Conservation (phyloP, 1,140 invertebrate genomes). For the Micrasema longulum region DNA sequence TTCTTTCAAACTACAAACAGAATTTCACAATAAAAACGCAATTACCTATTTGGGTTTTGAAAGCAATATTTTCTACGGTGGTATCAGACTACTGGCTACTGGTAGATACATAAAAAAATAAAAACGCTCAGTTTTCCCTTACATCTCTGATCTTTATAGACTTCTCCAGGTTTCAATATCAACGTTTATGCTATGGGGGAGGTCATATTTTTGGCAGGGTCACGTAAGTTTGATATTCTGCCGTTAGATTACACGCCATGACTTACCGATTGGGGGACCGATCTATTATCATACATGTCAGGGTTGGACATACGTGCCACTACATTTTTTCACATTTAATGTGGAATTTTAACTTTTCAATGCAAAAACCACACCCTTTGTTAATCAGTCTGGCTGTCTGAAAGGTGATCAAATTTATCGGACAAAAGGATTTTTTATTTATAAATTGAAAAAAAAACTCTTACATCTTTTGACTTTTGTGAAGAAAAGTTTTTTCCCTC, state of each 20-base stretch:
- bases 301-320: neutral
- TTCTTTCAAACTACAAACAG: too few relatives aligned
- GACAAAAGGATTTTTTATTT: too few relatives aligned
- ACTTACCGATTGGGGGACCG: slow-evolving; percentile 53
- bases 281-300: slow-evolving; percentile 53
- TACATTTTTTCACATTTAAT: too few relatives aligned
- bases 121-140: slow-evolving; percentile 43
- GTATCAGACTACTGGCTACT: slow-evolving; percentile 43
- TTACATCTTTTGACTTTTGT: too few relatives aligned
- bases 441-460: too few relatives aligned
- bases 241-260: slow-evolving; percentile 51
- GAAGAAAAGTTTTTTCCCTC: too few relatives aligned
- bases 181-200: slow-evolving; percentile 43
- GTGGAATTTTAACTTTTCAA: too few relatives aligned
- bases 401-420: too few relatives aligned
- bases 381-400: too few relatives aligned
- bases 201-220: slow-evolving; percentile 52
- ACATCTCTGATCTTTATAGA: slow-evolving; percentile 48
- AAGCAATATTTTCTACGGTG: neutral
- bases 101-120: slow-evolving; percentile 53
- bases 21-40: too few relatives aligned
- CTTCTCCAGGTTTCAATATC: slow-evolving; percentile 45
- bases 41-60: too few relatives aligned
- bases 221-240: slow-evolving; percentile 40
- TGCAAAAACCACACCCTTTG: too few relatives aligned